Evolutionary conservation across 2,113 vertebrate genomes (phyloP), one percentile per base, ranked within the genome.

Genomic region (Coptodon bakossiorum): DNA sequence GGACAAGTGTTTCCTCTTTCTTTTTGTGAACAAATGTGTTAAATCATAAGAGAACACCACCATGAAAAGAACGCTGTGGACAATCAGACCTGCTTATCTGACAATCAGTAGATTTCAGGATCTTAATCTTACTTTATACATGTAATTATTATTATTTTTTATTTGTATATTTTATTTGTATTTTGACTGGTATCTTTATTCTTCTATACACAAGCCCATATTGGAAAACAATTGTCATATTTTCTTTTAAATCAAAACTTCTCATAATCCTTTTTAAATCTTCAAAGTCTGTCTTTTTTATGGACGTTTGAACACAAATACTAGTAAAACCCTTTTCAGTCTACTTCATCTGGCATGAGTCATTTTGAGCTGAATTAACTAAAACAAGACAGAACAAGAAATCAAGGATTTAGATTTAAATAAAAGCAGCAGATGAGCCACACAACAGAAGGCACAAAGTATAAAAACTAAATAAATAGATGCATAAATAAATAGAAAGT

Each of bases 11-110:
- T 38, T 9, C 8, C 27, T 19, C 19, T 66, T n/a, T n/a, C 2
- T 36, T 38, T 17, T 38, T 66, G 31, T 36, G 17, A 34, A 66
- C 61, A 66, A 66, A 66, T 66, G 17, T 84, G 66, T 88, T 84
- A 54, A 82, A 59, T 84, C 81, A 83, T 2, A 29, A 89, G 56
- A 87, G 82, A 83, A 93, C 90, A 92, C 82, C 73, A 50, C 19
- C 85, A 29, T 80, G 31, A 89, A 36, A 86, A 38, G 14, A 86
- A 84, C 45, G 45, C 56, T 66, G 19, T 38, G 76, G 53, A 84
- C 9, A 89, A 78, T 83, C 66, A 87, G 16, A 90, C 3, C 14
- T 29, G 24, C 83, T 52, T 61, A 81, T 81, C 57, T 84, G 17
- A 43, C 63, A 27, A 22, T 79, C 9, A 63, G 63, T 71, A 85